Evolutionary conservation across 2,888 invertebrate species (phyloP), one percentile per base, ranked within the genome.

Genomic region (Amiota mariae): DNA sequence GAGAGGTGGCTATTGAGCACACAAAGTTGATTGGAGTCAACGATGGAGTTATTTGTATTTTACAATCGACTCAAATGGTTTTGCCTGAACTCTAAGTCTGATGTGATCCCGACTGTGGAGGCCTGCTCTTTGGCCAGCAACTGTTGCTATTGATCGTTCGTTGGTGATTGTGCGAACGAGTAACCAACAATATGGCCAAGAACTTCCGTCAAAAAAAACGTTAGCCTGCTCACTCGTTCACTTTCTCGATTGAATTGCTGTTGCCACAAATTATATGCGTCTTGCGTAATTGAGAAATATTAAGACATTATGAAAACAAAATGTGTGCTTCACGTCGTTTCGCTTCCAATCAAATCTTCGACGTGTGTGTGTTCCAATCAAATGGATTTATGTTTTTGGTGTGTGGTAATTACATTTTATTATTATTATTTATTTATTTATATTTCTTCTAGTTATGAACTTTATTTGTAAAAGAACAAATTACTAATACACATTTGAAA

Each of bases 11-110:
- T 66, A 70, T 73, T 71, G 68, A 76, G 73, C 72, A 77, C 76
- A 56, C 61, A 68, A 78, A 85, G 84, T 84, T 85, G 85, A 85
- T 84, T 84, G 85, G 85, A 84, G 84, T 84, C 84, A 85, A 85
- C 84, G 85, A 85, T 85, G 86, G 83, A 85, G 86, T 86, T 84
- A 86, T 86, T 86, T 86, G 84, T 85, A 46, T 36, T 24, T 2
- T 66, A 79, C 81, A 80, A 82, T 85, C 84, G 36, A 36, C 36
- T 36, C 36, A 36, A 6, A 36, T 36, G 6, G 36, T 36, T 36
- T 36, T 36, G 36, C 36, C 36, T 36, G 36, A 36, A 36, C 36
- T 36, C 36, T 6, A 36, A 36, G 6, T 36, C 36, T 36, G 36
- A 36, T 36, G 36, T 36, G 36, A 6, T 36, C 36, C 6, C 36